phyloP scores from a whole-genome alignment of 2,113 vertebrate species.

The Fregata magnificens region DNA sequence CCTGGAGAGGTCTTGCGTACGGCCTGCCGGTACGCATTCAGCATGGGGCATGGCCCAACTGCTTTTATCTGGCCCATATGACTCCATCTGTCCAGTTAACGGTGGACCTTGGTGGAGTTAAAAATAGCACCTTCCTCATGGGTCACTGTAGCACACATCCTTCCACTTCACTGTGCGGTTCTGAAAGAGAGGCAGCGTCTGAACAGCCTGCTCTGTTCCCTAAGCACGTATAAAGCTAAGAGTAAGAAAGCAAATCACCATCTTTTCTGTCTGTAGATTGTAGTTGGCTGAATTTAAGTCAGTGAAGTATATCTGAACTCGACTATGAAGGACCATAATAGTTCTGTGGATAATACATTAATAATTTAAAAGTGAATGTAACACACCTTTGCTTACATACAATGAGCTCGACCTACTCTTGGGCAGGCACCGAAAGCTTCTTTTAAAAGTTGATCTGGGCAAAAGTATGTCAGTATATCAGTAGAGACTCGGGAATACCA shows the following conservation, averaged over 20 bases:
- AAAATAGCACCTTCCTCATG: neutral
- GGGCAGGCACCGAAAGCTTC: neutral
- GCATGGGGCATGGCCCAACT: rapidly evolving
- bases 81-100: neutral
- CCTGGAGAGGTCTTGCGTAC: rapidly evolving
- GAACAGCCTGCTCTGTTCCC: neutral
- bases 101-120: no score
- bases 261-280: neutral
- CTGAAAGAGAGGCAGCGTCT: neutral
- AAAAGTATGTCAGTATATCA: neutral
- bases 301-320: neutral
- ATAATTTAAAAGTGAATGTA: neutral
- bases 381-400: neutral
- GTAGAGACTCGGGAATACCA: rapidly evolving
- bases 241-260: neutral
- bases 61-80: neutral
- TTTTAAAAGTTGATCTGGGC: neutral
- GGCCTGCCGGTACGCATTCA: rapidly evolving
- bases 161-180: rapidly evolving
- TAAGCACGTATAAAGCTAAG: rapidly evolving
- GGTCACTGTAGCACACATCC: neutral
- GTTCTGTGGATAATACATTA: neutral
- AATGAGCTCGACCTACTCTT: neutral
- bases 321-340: neutral
- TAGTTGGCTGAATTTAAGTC: neutral